Evolutionary conservation across 2,113 vertebrate genomes (phyloP), one percentile per base, ranked within the genome.

Genomic region (Myanophis thanlyinensis): DNA sequence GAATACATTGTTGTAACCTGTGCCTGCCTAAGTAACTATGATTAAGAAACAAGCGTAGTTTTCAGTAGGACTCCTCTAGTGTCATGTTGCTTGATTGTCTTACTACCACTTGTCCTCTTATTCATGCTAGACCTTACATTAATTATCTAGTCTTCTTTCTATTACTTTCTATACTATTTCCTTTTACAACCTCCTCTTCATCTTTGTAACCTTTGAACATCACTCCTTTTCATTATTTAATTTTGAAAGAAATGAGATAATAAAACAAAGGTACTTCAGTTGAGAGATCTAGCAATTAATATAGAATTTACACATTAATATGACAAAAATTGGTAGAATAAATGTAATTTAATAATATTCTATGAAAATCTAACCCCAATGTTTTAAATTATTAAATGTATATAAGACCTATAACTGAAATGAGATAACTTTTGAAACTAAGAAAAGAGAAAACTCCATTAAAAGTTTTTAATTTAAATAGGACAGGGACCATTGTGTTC

Each of bases 231-330:
- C 93, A 12, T 88, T 93, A 11, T 90, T 54, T 84, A 48, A 95
- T 86, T 93, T 73, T 91, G 87, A 89, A 88, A 93, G 59, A 91
- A 91, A 93, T 93, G 90, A 80, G 89, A 95, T 90, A 86, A 91
- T 22, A 95, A 85, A 88, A 87, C 86, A 10, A 94, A 30, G 73
- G 97, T 93, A 93, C 94, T 91, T 95, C 40, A 48, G 0, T 23
- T 46, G 67, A 80, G 46, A 87, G 67, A 94, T 67, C 90, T 89
- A 92, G 87, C 91, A 93, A 94, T 84, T 94, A 59, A 94, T 88
- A 95, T 95, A 94, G 92, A 97, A 96, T 95, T 95, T 93, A 94
- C 59, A 88, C 94, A 80, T 62, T 80, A 92, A 73, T 93, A 92
- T 93, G 92, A 94, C 85, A 95, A 95, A 93, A 95, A 92, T 94